A percentile compares a stretch with the other conserved stretches of the same genome.
Evolutionary conservation across 2,888 invertebrate species (phyloP).

Genomic region (Nebria salina): DNA sequence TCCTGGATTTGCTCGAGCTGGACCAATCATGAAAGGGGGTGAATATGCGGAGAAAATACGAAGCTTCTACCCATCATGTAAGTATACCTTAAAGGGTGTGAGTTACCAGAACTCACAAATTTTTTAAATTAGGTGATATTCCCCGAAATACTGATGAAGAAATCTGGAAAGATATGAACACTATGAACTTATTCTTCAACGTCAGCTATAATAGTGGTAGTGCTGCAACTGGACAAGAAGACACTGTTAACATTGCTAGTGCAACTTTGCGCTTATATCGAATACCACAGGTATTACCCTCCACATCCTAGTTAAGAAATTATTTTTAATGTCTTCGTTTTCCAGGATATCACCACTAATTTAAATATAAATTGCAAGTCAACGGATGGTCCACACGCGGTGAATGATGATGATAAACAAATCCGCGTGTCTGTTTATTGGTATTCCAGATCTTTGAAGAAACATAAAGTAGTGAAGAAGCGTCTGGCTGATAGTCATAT

Average conservation of each 20-base stretch:
- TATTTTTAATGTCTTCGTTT: neutral
- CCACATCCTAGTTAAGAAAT: neutral
- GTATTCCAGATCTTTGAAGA: slow-evolving; percentile 67
- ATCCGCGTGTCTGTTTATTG: slow-evolving; percentile 69
- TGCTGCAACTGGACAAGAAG: slow-evolving; percentile 52
- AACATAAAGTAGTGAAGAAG: slow-evolving; percentile 64
- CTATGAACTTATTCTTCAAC: slow-evolving; percentile 69
- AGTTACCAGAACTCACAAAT: neutral
- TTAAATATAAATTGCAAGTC: slow-evolving; percentile 17
- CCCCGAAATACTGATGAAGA: slow-evolving; percentile 68
- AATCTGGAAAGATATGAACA: slow-evolving; percentile 64
- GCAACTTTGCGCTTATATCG: slow-evolving; percentile 66
- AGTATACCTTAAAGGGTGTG: slow-evolving; percentile 48
- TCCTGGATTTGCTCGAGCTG: neutral
- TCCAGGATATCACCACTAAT: slow-evolving; percentile 21
- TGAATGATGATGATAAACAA: slow-evolving; percentile 64
- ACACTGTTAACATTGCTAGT: slow-evolving; percentile 65
- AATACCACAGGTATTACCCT: slow-evolving; percentile 59
- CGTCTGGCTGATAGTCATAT: slow-evolving; percentile 65
- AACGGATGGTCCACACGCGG: slow-evolving; percentile 10
- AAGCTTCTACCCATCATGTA: slow-evolving; percentile 60
- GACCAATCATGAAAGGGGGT: neutral
- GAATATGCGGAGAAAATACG: slow-evolving; percentile 55
- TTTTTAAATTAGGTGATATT: slow-evolving; percentile 62
- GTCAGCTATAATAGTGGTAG: slow-evolving; percentile 59